Percentiles rank a stretch among this genome's conserved stretches.
These are phyloP conservation scores for Embiotoca jacksoni DNA, from an alignment of 2,113 vertebrate genomes.

Conservation along the genomic window DNA sequence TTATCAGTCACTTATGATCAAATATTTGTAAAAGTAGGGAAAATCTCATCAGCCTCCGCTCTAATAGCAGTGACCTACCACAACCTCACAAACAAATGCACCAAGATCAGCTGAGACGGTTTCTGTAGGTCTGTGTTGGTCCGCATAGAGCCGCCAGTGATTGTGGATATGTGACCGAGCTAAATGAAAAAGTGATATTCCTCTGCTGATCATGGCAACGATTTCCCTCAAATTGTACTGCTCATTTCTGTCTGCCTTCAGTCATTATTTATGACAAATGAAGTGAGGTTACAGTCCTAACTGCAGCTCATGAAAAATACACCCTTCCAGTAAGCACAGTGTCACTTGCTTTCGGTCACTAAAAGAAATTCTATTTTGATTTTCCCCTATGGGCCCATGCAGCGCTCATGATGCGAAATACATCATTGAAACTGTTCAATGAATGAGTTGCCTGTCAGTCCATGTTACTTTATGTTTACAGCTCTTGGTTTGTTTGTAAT, in stretches of 20 bases:
- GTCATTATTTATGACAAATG: neutral
- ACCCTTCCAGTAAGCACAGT: neutral
- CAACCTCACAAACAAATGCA: neutral
- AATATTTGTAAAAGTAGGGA: neutral
- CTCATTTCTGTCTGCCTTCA: neutral
- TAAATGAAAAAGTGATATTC: neutral
- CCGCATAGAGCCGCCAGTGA: too few species aligned
- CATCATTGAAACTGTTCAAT: conserved; percentile 19
- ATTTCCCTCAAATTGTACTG: neutral
- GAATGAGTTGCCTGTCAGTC: conserved; percentile 22
- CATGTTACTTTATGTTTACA: conserved; percentile 19
- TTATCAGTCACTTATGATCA: neutral
- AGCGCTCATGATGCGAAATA: conserved; percentile 25
- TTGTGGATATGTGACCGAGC: neutral
- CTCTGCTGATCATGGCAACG: neutral
- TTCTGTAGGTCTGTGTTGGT: neutral
- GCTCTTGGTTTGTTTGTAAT: conserved; percentile 37
- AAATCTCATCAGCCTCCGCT: neutral
- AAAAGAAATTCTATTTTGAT: conserved; percentile 30
- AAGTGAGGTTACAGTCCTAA: neutral
- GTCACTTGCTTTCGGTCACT: conserved; percentile 5
- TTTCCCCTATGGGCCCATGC: neutral
- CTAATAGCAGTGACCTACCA: neutral
- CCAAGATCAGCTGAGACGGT: neutral
- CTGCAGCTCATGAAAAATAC: neutral